These are phyloP conservation scores for Eutrigla gurnardus DNA, from an alignment of 2,797 vertebrate genomes.

Conservation along the genomic window DNA sequence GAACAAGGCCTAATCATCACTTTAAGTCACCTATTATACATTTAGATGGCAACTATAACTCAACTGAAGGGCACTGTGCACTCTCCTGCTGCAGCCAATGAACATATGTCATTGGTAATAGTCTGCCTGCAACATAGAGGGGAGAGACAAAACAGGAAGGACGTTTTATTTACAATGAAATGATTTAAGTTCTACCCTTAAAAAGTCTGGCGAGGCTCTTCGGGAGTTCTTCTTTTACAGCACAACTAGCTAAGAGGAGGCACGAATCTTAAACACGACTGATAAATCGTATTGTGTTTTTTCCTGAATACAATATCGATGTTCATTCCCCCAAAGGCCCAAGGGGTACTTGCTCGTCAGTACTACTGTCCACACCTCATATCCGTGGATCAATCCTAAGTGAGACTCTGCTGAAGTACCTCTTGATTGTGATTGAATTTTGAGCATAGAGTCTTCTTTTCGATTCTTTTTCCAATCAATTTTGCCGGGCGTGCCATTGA, in stretches of 20 bases:
- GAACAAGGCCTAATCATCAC: slow-evolving; percentile 70
- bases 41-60: slow-evolving; percentile 68
- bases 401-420: slow-evolving; percentile 70
- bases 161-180: slow-evolving; percentile 39
- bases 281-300: slow-evolving; percentile 63
- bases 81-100: slow-evolving; percentile 34
- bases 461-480: slow-evolving; percentile 77
- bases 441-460: slow-evolving; percentile 73
- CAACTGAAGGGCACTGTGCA: slow-evolving; percentile 61
- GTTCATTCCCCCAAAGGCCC: slow-evolving; percentile 50
- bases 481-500: slow-evolving; percentile 67
- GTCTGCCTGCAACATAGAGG: slow-evolving; percentile 40
- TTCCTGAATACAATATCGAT: slow-evolving; percentile 55
- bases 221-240: slow-evolving; percentile 8
- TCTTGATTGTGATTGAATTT: slow-evolving; percentile 77
- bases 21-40: slow-evolving; percentile 71
- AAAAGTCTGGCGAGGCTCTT: slow-evolving; percentile 37
- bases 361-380: slow-evolving; percentile 58
- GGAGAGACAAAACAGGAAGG: slow-evolving; percentile 49
- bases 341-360: slow-evolving; percentile 55
- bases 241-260: slow-evolving; percentile 3
- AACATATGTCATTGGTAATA: slow-evolving; percentile 69
- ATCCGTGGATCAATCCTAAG: slow-evolving; percentile 73
- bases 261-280: slow-evolving; percentile 44
- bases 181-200: slow-evolving; percentile 52